A percentile compares a stretch with the other conserved stretches of the same genome.
phyloP scores from a whole-genome alignment of 2,797 vertebrate genomes.

The Loris lydekkerianus region DNA sequence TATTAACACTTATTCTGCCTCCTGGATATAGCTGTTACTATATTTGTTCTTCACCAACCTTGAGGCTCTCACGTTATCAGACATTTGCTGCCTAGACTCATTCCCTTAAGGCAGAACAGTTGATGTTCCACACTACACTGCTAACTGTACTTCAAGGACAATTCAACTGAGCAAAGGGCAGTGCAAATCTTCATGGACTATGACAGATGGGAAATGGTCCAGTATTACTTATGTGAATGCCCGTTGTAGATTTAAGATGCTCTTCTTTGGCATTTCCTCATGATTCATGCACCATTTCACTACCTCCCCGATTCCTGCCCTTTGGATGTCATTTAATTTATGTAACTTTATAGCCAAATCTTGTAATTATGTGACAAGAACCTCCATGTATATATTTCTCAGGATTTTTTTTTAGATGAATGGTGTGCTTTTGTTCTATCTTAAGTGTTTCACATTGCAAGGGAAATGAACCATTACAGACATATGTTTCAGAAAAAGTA shows the following conservation, averaged over 20 bases:
- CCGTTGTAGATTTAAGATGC: constrained; percentile 82
- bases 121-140: constrained; percentile 83
- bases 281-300: constrained; percentile 80
- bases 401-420: not conserved
- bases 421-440: not conserved
- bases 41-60: constrained; percentile 64
- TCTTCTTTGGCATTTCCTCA: constrained; percentile 81
- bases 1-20: constrained; percentile 69
- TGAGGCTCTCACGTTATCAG: constrained; percentile 63
- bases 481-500: not conserved
- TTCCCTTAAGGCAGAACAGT: constrained; percentile 80
- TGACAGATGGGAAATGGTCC: constrained; percentile 83
- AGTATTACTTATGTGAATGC: constrained; percentile 84
- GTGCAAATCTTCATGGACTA: constrained; percentile 82
- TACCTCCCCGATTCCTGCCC: constrained; percentile 73
- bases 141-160: constrained; percentile 87
- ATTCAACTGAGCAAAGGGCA: constrained; percentile 84
- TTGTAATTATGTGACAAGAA: constrained; percentile 20
- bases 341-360: constrained; percentile 45
- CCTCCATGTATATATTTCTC: not conserved
- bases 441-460: not conserved
- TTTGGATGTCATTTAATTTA: constrained; percentile 73
- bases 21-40: not conserved
- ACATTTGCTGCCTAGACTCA: constrained; percentile 80
- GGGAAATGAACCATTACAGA: not conserved